phyloP scores from a whole-genome alignment of 2,888 invertebrate species.

The Dasysyrphus tricinctus region DNA sequence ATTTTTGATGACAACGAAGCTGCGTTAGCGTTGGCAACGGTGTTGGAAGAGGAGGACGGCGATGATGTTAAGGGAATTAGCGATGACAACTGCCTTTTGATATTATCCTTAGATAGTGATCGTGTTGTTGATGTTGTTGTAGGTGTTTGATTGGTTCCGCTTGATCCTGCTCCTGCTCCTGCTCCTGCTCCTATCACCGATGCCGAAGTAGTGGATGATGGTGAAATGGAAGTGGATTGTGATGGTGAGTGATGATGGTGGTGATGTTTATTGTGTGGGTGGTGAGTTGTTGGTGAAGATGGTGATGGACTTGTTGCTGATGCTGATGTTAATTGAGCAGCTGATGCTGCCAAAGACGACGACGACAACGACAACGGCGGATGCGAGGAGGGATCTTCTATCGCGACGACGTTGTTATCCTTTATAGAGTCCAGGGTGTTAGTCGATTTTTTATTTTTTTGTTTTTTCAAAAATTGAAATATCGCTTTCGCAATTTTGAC shows the following conservation, averaged over 20 bases:
- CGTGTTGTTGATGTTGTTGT: constrained; percentile 38
- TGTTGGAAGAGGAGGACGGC: constrained; percentile 77
- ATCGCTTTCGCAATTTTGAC: constrained; percentile 83
- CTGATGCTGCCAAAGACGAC: constrained; percentile 51
- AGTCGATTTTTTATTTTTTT: constrained; percentile 78
- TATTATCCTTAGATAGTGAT: constrained; percentile 64
- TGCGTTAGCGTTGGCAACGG: constrained; percentile 14
- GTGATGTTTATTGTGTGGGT: constrained; percentile 67
- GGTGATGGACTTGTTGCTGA: constrained; percentile 70
- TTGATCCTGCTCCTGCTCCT: constrained; percentile 64
- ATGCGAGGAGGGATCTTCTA: constrained; percentile 71
- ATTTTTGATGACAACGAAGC: constrained; percentile 85
- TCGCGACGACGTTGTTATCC: constrained; percentile 73
- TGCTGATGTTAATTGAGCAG: constrained; percentile 64
- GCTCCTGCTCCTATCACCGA: constrained; percentile 72
- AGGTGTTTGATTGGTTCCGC: constrained; percentile 32
- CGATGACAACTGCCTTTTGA: constrained; percentile 66
- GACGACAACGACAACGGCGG: constrained; percentile 56
- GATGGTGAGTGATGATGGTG: constrained; percentile 75
- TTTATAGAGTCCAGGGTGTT: constrained; percentile 77
- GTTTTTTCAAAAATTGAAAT: constrained; percentile 83
- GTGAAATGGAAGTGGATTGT: constrained; percentile 76
- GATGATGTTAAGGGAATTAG: constrained; percentile 68
- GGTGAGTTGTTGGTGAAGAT: constrained; percentile 75
- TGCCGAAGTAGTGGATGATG: constrained; percentile 76